These are phyloP conservation scores for Conopomorpha cramerella DNA, from an alignment of 1,140 invertebrate species.

Conservation along the genomic window DNA sequence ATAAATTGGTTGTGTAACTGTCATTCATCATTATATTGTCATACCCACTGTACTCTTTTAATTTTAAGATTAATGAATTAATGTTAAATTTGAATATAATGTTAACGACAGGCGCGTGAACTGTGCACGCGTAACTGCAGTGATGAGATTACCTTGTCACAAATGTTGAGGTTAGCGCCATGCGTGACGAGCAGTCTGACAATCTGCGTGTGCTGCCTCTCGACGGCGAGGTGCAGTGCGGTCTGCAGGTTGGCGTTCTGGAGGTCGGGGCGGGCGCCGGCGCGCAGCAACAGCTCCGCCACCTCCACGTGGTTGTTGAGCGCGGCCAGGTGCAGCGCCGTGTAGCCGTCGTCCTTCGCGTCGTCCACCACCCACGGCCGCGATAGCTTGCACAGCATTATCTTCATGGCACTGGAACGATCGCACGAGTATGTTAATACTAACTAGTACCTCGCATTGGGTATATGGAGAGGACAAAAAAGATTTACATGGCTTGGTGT, in stretches of 20 bases:
- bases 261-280: constrained; percentile 90
- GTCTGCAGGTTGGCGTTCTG: constrained; percentile 97
- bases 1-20: too few species aligned
- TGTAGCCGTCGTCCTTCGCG: constrained; percentile 98
- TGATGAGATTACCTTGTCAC: constrained; percentile 90
- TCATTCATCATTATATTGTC: too few species aligned
- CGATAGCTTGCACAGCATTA: constrained; percentile 82
- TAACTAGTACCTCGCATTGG: too few species aligned
- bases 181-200: constrained; percentile 90
- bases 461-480: too few species aligned
- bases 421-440: too few species aligned
- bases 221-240: constrained; percentile 92
- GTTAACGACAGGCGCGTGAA: too few species aligned
- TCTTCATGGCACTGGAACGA: constrained; percentile 88
- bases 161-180: constrained; percentile 91
- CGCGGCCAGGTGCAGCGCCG: constrained; percentile 91
- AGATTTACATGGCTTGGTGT: too few species aligned
- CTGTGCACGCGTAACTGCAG: too few species aligned
- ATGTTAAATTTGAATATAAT: too few species aligned
- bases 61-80: too few species aligned
- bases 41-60: too few species aligned
- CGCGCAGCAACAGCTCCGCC: constrained; percentile 87
- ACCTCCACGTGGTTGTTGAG: constrained; percentile 98
- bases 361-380: constrained; percentile 98
- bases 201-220: constrained; percentile 94